Conservation (phyloP, 2,797 vertebrate species). For the Gallinago nigripennis region DNA sequence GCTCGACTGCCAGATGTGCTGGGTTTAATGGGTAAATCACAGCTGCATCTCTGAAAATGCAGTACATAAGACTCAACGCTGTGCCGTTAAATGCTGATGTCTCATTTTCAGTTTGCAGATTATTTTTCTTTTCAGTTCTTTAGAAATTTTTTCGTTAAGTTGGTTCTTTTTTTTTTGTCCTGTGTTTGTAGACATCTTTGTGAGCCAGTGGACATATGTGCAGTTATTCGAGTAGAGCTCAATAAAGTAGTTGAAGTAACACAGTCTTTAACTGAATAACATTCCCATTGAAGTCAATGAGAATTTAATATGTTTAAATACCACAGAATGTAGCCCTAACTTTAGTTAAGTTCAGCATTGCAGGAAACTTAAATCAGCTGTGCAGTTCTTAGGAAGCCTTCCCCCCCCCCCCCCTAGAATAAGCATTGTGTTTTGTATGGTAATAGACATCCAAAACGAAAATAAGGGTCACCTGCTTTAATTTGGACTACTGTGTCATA, state of each 20-base stretch:
- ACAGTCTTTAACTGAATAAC: neutral
- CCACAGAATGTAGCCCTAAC: neutral
- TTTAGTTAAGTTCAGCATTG: neutral
- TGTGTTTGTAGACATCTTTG: neutral
- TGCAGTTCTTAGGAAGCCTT: neutral
- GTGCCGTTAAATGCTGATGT: neutral
- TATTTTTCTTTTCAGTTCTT: neutral
- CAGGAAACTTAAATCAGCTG: neutral
- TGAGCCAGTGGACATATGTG: neutral
- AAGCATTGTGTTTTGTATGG: neutral
- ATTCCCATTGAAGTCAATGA: neutral
- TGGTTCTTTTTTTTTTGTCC: neutral
- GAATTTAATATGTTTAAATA: neutral
- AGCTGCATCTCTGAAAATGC: neutral
- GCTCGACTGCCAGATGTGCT: neutral
- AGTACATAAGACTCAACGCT: neutral
- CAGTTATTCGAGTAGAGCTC: neutral
- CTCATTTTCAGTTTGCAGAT: neutral
- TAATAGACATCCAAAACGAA: neutral
- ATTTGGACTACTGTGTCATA: neutral
- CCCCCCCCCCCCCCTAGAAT: rapidly evolving
- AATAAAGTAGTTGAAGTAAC: neutral
- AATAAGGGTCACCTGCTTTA: neutral
- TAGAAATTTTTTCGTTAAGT: neutral
- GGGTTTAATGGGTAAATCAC: neutral